Conservation (phyloP, 2,113 vertebrate genomes). For the Lontra canadensis region DNA sequence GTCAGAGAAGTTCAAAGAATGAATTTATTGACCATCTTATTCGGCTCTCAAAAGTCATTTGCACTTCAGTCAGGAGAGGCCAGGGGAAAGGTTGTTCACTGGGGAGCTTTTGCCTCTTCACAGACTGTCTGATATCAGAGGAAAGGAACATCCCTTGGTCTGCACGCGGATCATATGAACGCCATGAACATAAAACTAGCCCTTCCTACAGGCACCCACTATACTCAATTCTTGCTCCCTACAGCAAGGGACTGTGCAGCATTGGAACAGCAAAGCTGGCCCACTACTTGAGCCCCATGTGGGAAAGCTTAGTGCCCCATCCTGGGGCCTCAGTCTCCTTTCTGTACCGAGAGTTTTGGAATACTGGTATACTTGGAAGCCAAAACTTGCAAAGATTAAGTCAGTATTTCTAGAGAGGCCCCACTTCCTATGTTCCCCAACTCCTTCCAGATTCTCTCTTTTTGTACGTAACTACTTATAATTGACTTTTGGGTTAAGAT, state of each 20-base stretch:
- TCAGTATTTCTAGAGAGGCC: neutral
- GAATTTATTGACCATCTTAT: slow-evolving; percentile 25
- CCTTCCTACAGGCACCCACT: neutral
- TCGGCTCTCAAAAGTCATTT: slow-evolving; percentile 67
- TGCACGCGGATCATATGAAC: neutral
- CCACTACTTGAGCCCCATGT: too few species aligned
- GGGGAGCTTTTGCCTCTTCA: slow-evolving; percentile 41
- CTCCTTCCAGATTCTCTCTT: neutral
- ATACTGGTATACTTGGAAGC: neutral
- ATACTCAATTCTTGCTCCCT: neutral
- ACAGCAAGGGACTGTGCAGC: neutral
- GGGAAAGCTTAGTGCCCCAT: accelerated
- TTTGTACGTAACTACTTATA: neutral
- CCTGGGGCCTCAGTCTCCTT: neutral
- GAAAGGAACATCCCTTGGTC: neutral
- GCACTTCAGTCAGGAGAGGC: slow-evolving; percentile 64
- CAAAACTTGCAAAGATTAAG: neutral
- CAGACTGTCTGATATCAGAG: neutral
- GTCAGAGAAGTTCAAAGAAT: slow-evolving; percentile 69
- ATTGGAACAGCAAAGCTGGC: neutral
- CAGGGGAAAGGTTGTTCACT: neutral
- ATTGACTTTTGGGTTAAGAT: neutral
- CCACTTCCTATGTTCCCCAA: accelerated
- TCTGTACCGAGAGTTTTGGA: neutral
- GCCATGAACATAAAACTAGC: neutral